Evolutionary conservation across 35 echinoderm and acorn worm genomes (phyloP), one percentile per base, ranked within the genome.

Genomic region (Anneissia japonica): DNA sequence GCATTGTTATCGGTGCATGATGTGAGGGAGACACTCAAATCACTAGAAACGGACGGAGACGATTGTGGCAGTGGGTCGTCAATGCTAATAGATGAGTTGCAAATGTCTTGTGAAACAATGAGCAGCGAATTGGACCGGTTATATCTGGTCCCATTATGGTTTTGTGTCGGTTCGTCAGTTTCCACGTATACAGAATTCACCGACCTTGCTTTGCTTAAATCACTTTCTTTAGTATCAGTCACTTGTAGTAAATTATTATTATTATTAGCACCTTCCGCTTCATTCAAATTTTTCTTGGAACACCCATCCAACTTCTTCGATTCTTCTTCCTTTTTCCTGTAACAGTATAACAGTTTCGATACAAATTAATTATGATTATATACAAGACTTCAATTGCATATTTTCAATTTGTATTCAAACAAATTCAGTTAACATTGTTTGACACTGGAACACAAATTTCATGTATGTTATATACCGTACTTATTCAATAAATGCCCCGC

Each of bases 261-360:
- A 43, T 43, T 43, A 43, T 64, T 64, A 64, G 21, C 7, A 64
- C 51, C 51, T 16, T 64, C 51, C 10, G 2, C 19, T 64, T 64
- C 21, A 23, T 2, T 2, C 26, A 64, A 64, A 64, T 64, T 64
- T 64, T 64, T 64, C 51, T 64, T 64, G 10, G 51, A 9, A 9
- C 19, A 2, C 2, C 21, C 51, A 19, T 64, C 51, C 2, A 36
- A 39, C 40, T 81, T 81, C 79, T 81, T 81, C 17, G 79, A 81
- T n/a, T 81, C 79, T 40, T 64, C 51, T 64, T 81, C 79, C 37
- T 39, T 81, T 40, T 81, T 81, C 31, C 79, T 81, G 36, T 39
- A 81, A 35, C 32, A 33, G 26, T 9, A 26, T n/a, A n/a, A n/a
- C n/a, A n/a, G n/a, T n/a, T n/a, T n/a, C n/a, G n/a, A n/a, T n/a